Evolutionary conservation across 2,888 invertebrate genomes (phyloP).

Genomic region (Tigriopus californicus): DNA sequence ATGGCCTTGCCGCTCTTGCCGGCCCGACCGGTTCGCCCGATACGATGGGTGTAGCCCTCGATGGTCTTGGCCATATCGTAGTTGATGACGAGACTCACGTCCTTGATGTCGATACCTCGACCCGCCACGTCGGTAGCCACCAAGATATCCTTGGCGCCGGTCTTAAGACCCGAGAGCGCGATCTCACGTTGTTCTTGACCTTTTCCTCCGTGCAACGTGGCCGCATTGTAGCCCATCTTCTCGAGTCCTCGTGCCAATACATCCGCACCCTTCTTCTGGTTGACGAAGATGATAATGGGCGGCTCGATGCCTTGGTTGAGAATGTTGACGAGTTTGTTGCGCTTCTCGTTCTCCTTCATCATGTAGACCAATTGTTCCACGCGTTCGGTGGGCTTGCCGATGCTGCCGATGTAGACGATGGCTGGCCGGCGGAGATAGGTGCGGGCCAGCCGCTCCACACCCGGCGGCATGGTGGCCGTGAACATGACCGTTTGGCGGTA

Average conservation of each 20-base stretch:
- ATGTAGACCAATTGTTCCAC: conserved; percentile 94
- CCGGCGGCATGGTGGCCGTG: conserved; percentile 98
- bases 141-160: conserved; percentile 65
- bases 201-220: conserved; percentile 96
- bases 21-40: conserved; percentile 70
- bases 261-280: conserved; percentile 99
- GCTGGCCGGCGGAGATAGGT: conserved; percentile 87
- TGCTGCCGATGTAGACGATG: conserved; percentile 88
- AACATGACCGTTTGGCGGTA: conserved; percentile 99
- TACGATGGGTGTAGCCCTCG: conserved; percentile 97
- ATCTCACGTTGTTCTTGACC: conserved; percentile 98
- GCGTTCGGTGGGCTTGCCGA: conserved; percentile 90
- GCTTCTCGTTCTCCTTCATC: conserved; percentile 85
- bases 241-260: conserved; percentile 89
- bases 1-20: conserved; percentile 94
- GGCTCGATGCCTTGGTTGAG: conserved; percentile 76
- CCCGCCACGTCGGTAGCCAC: conserved; percentile 99
- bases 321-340: conserved; percentile 86
- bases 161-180: conserved; percentile 85
- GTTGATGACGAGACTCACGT: conserved; percentile 88
- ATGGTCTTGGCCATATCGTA: conserved; percentile 99
- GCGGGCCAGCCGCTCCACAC: conserved; percentile 86
- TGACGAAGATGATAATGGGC: conserved; percentile 97
- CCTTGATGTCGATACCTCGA: conserved; percentile 98
- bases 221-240: conserved; percentile 88